Conservation (phyloP, 1,140 invertebrate species). For the Thaumetopoea pityocampa region DNA sequence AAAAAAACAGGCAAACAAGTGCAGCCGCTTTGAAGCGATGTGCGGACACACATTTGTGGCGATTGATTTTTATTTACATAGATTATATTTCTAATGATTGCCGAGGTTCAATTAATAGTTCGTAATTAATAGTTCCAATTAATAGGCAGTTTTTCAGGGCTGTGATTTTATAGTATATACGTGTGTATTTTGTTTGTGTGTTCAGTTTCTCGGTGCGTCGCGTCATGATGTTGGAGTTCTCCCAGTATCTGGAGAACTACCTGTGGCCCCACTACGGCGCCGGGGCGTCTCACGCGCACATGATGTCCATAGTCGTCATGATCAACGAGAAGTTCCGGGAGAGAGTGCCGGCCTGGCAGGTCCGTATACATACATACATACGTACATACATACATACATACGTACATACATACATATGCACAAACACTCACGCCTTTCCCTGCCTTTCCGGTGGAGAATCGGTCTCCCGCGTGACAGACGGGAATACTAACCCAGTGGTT, state of each 20-base stretch:
- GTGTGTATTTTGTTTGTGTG: constrained; percentile 10
- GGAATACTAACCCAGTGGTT: too few species aligned
- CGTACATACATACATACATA: not conserved
- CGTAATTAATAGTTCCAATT: too few species aligned
- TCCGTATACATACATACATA: constrained; percentile 44
- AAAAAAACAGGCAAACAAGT: too few species aligned
- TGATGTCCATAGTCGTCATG: constrained; percentile 97
- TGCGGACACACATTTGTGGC: too few species aligned
- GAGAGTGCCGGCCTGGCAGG: constrained; percentile 96
- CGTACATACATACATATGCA: too few species aligned
- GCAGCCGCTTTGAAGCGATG: too few species aligned
- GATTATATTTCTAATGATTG: too few species aligned
- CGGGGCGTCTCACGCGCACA: constrained; percentile 84
- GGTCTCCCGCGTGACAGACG: too few species aligned
- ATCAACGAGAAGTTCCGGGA: constrained; percentile 99
- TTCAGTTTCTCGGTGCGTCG: constrained; percentile 87
- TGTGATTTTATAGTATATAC: not conserved
- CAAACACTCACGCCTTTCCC: too few species aligned
- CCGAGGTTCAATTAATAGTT: too few species aligned
- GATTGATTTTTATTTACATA: too few species aligned
- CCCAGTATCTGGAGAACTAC: constrained; percentile 97
- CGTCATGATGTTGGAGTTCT: constrained; percentile 97
- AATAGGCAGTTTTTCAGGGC: not conserved
- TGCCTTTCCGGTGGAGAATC: too few species aligned
- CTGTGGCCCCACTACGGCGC: constrained; percentile 96